A percentile compares a stretch with the other conserved stretches of the same genome.
Conservation (phyloP, 64 coral and sea anemone species). For the Porites australiensis region DNA sequence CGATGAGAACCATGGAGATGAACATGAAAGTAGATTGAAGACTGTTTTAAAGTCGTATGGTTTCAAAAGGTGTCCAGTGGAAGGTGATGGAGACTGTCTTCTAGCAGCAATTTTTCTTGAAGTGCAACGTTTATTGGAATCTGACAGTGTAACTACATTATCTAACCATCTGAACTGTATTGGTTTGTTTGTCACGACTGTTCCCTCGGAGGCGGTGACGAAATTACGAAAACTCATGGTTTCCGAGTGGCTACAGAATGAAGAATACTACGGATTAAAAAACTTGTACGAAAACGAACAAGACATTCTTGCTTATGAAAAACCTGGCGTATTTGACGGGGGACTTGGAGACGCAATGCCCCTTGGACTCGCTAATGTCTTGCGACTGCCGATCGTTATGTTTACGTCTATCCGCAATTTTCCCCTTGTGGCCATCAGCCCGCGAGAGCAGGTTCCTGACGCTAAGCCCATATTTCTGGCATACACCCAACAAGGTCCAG, state of each 20-base stretch:
- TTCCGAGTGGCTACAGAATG: conserved; percentile 14
- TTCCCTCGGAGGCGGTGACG: not conserved
- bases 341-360: conserved; percentile 52
- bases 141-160: no score
- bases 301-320: conserved; percentile 4
- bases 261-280: not conserved
- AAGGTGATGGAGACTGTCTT: conserved; percentile 24
- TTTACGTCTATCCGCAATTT: conserved; percentile 60
- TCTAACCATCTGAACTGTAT: not conserved
- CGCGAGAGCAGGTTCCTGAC: not conserved
- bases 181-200: not conserved
- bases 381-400: conserved; percentile 33
- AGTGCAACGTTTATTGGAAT: not conserved
- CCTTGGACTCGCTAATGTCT: conserved; percentile 43
- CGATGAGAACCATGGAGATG: not conserved
- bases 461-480: conserved; percentile 4
- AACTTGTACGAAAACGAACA: not conserved
- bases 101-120: not conserved
- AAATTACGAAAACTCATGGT: conserved; percentile 28
- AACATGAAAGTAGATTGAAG: not conserved
- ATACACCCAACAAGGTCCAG: conserved; percentile 47
- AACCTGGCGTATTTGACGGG: conserved; percentile 27
- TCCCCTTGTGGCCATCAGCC: conserved; percentile 26
- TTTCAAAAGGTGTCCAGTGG: not conserved
- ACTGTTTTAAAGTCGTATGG: not conserved